Evolutionary conservation across 2,113 vertebrate genomes (phyloP).

Genomic region (Strix aluco): DNA sequence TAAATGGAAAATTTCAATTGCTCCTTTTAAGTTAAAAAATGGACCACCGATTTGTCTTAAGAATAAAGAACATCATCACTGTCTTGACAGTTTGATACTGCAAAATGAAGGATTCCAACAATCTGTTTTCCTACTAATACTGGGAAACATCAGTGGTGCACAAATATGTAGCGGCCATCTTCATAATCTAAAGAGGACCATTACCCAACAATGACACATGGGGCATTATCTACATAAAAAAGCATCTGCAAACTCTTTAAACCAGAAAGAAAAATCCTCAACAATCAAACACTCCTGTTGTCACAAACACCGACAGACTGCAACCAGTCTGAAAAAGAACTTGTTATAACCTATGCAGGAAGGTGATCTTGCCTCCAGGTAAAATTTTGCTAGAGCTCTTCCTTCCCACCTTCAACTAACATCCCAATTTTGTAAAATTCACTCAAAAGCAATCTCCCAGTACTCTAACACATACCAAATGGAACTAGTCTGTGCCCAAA

Average conservation of each 20-base stretch:
- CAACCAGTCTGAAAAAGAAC: background rate
- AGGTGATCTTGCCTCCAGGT: background rate
- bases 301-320: background rate
- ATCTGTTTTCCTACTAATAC: background rate
- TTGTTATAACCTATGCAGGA: background rate
- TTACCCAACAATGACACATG: accelerated
- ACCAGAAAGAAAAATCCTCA: background rate
- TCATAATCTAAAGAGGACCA: background rate
- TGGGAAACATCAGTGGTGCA: background rate
- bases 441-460: background rate
- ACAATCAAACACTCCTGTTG: background rate
- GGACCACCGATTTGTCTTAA: background rate
- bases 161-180: background rate
- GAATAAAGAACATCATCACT: background rate
- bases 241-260: background rate
- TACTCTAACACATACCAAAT: background rate
- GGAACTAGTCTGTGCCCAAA: background rate
- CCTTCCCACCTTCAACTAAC: background rate
- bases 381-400: background rate
- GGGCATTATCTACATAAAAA: background rate
- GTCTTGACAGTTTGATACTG: background rate
- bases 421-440: background rate
- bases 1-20: background rate
- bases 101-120: background rate
- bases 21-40: background rate